phyloP scores from a whole-genome alignment of 1,140 invertebrate genomes.

The Pogonomyrmex barbatus region DNA sequence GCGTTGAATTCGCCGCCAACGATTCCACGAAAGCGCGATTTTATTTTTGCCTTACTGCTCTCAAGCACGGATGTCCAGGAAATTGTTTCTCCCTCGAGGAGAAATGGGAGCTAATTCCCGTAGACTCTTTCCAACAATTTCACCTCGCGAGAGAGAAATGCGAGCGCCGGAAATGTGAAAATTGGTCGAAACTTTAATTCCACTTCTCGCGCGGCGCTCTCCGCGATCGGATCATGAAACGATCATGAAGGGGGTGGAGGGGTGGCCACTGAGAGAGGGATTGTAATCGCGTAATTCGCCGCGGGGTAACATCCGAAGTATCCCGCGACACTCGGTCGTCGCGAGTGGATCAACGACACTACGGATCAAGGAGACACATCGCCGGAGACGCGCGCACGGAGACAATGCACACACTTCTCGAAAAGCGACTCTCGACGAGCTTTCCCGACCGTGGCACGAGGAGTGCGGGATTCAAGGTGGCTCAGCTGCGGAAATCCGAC shows the following conservation, averaged over 20 bases:
- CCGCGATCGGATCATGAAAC: neutral
- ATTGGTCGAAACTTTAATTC: constrained; percentile 45
- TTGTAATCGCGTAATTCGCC: neutral
- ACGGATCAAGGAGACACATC: neutral
- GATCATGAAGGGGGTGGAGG: too few relatives aligned
- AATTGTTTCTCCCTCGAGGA: constrained; percentile 46
- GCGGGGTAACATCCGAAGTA: neutral
- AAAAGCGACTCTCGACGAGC: constrained; percentile 4
- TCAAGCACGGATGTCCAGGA: constrained; percentile 34
- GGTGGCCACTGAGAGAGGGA: neutral
- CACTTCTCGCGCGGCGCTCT: neutral
- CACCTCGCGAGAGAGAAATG: constrained; percentile 3
- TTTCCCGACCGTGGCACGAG: constrained; percentile 8
- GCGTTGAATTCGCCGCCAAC: neutral
- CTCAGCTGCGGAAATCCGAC: constrained; percentile 81
- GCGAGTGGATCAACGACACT: constrained; percentile 26
- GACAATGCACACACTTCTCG: neutral
- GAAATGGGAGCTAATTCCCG: constrained; percentile 34
- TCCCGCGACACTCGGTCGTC: neutral
- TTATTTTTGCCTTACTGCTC: constrained; percentile 51
- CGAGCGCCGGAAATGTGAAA: neutral
- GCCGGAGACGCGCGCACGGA: neutral
- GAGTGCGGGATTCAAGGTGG: constrained; percentile 66
- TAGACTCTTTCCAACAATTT: constrained; percentile 25
- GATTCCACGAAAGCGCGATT: constrained; percentile 7